Conservation (phyloP, 1,140 invertebrate genomes). For the Oryctes rhinoceros region DNA sequence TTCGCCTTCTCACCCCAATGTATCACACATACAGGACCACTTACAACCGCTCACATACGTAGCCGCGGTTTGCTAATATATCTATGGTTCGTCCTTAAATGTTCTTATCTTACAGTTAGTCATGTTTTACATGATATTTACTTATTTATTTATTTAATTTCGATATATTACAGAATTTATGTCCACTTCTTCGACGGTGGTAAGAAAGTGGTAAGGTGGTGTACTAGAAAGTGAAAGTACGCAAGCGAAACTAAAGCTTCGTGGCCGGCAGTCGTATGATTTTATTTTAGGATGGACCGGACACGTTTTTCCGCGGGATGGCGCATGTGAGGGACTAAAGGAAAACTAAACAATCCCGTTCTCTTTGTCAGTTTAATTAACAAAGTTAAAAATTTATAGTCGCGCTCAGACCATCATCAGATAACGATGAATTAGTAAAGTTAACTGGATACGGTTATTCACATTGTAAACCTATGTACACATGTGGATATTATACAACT, state of each 20-base stretch:
- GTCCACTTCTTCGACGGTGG: too few relatives aligned
- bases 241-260: background rate
- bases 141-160: too few relatives aligned
- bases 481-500: background rate
- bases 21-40: background rate
- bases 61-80: background rate
- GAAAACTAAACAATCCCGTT: background rate
- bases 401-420: background rate
- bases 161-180: too few relatives aligned
- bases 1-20: background rate
- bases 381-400: constrained; percentile 13
- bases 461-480: background rate
- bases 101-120: too few relatives aligned
- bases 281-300: background rate
- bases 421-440: constrained; percentile 15
- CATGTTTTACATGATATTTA: too few relatives aligned
- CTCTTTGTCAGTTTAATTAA: background rate
- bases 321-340: background rate
- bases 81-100: background rate
- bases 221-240: too few relatives aligned
- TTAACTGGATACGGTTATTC: background rate
- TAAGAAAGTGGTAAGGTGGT: too few relatives aligned
- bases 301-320: background rate
- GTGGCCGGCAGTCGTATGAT: background rate
- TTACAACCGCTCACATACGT: background rate